Evolutionary conservation across 2,113 vertebrate species (phyloP).

Genomic region (Saimiri boliviensis): DNA sequence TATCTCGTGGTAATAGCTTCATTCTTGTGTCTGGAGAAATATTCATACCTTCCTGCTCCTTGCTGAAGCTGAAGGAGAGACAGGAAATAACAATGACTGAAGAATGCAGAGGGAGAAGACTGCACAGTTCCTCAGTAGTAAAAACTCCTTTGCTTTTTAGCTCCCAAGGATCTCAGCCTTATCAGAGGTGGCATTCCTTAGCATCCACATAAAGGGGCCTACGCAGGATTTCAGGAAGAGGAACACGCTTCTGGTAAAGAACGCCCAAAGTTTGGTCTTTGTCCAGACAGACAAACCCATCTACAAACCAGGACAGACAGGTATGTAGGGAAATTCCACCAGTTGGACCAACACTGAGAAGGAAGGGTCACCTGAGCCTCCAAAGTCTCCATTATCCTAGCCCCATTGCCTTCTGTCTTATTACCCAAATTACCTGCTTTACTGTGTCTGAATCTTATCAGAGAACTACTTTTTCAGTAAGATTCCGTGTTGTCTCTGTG

Average conservation of each 20-base stretch:
- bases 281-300: slow-evolving; percentile 81
- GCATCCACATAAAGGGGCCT: slow-evolving; percentile 57
- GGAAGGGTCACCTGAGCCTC: background rate
- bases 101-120: background rate
- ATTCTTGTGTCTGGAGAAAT: background rate
- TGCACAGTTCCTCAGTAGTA: background rate
- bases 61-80: background rate
- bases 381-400: background rate
- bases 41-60: background rate
- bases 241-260: slow-evolving; percentile 70
- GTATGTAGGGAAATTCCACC: background rate
- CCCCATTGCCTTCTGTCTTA: background rate
- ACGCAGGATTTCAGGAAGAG: slow-evolving; percentile 71
- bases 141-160: slow-evolving; percentile 50
- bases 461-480: slow-evolving; percentile 64
- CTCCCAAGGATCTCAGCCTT: slow-evolving; percentile 59
- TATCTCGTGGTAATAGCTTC: background rate
- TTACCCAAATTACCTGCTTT: slow-evolving; percentile 3
- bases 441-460: background rate
- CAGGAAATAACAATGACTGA: background rate
- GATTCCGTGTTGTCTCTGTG: slow-evolving; percentile 77
- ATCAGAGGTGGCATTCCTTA: slow-evolving; percentile 66
- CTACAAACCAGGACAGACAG: slow-evolving; percentile 80
- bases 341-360: background rate
- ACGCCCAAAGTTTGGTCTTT: slow-evolving; percentile 72